Evolutionary conservation across 1,140 invertebrate species (phyloP).

Genomic region (Drosophila leontia): DNA sequence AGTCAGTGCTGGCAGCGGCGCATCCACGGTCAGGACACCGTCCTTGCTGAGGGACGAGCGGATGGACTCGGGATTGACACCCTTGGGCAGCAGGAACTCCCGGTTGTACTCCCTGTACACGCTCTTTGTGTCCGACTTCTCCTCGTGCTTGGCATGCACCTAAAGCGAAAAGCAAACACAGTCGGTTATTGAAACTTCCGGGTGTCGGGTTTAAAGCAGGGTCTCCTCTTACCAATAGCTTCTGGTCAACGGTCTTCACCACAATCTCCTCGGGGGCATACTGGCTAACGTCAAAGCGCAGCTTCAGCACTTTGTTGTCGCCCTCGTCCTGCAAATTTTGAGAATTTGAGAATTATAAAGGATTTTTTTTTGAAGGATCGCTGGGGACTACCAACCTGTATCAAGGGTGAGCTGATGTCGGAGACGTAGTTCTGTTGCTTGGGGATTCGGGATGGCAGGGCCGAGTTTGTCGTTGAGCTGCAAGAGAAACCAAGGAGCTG

Average conservation of each 20-base stretch:
- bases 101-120: conserved; percentile 98
- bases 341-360: too few species aligned
- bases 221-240: conserved; percentile 91
- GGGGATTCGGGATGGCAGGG: conserved; percentile 76
- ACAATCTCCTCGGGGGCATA: conserved; percentile 98
- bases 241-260: conserved; percentile 98
- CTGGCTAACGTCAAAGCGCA: conserved; percentile 97
- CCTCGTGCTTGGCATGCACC: conserved; percentile 98
- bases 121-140: conserved; percentile 96
- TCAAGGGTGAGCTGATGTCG: conserved; percentile 95
- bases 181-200: background rate
- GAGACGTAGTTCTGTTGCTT: conserved; percentile 84
- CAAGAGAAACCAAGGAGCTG: conserved; percentile 26
- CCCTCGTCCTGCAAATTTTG: conserved; percentile 90
- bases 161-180: conserved; percentile 85
- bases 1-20: conserved; percentile 92
- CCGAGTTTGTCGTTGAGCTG: conserved; percentile 87
- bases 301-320: conserved; percentile 94
- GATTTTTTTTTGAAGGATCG: background rate
- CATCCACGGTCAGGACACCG: conserved; percentile 96
- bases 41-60: conserved; percentile 96
- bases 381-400: conserved; percentile 86
- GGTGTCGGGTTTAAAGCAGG: too few species aligned
- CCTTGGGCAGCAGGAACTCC: conserved; percentile 97
- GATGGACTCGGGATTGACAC: conserved; percentile 96